Evolutionary conservation across 2,888 invertebrate genomes (phyloP), one percentile per base, ranked within the genome.

Genomic region (Eubasilissa splendida): DNA sequence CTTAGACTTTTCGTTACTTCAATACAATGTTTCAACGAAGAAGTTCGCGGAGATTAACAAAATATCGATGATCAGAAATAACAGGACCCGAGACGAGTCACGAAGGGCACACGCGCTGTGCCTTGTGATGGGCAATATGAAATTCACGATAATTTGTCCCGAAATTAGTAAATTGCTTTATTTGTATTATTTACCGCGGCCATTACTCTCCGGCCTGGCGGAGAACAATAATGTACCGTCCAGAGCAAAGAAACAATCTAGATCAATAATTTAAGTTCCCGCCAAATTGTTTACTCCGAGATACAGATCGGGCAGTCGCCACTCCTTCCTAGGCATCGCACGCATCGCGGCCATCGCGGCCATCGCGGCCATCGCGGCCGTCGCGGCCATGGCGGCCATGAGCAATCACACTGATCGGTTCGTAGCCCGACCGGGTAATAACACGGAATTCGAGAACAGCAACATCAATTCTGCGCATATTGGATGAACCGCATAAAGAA

Each of bases 181-280:
- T 42, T 42, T 42, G 42, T 42, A 42, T 42, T 42, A 42, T 42
- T 42, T 7, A 31, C 60, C 4, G 8, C n/a, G 58, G 75, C 63
- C 60, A 63, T 50, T 63, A 75, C 60, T 75, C 14, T 50, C 58
- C 12, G 14, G 59, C 31, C 60, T 22, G 63, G 14, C 22, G 68
- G 76, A 82, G 76, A 79, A 71, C 81, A 76, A 79, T 82, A 76
- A 82, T 79, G 79, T 76, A 66, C 59, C 58, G 71, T 73, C 54
- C 56, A 73, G 77, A 79, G 76, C 82, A 77, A 82, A 79, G 82
- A 80, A 80, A 82, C 82, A 79, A 82, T 75, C 70, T 52, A 65
- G 79, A 80, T 77, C 82, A 76, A 77, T 79, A 82, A 79, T 82
- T 77, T 79, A 80, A 82, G 52, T 58, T 76, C 65, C 63, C 56